Conservation (phyloP, 2,113 vertebrate species). For the Forbesichthys papilliferus region DNA sequence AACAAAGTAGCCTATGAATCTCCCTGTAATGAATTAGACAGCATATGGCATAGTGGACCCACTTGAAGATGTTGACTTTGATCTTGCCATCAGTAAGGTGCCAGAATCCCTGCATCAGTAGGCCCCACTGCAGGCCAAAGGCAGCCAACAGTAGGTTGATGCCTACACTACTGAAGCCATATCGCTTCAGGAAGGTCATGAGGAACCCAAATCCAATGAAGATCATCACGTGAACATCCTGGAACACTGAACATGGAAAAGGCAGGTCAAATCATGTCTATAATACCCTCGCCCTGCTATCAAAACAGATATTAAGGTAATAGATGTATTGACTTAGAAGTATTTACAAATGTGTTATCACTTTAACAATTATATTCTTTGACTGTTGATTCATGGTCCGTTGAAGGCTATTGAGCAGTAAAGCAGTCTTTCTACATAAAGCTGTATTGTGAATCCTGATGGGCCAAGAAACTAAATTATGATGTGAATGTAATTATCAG, state of each 20-base stretch:
- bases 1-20: too few species aligned
- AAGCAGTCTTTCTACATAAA: constrained; percentile 22
- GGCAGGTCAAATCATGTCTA: constrained; percentile 18
- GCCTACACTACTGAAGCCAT: constrained; percentile 92
- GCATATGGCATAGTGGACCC: constrained; percentile 9
- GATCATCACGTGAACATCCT: constrained; percentile 97
- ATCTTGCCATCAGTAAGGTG: constrained; percentile 69
- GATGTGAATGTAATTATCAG: constrained; percentile 33
- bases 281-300: too few species aligned
- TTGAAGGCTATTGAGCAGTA: constrained; percentile 6
- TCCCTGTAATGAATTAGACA: background rate
- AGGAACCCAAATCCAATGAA: constrained; percentile 96
- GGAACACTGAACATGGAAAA: constrained; percentile 81
- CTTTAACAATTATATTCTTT: background rate
- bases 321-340: too few species aligned
- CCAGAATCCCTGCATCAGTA: constrained; percentile 84
- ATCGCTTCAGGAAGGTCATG: constrained; percentile 96
- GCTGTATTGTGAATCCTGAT: constrained; percentile 30
- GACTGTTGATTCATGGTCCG: background rate
- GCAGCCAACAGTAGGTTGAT: constrained; percentile 90
- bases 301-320: too few species aligned
- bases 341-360: too few species aligned
- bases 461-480: constrained; percentile 47
- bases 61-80: constrained; percentile 75
- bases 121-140: constrained; percentile 93